Evolutionary conservation across 1,140 invertebrate genomes (phyloP), one percentile per base, ranked within the genome.

Genomic region (Mycetomoellerius zeteki): DNA sequence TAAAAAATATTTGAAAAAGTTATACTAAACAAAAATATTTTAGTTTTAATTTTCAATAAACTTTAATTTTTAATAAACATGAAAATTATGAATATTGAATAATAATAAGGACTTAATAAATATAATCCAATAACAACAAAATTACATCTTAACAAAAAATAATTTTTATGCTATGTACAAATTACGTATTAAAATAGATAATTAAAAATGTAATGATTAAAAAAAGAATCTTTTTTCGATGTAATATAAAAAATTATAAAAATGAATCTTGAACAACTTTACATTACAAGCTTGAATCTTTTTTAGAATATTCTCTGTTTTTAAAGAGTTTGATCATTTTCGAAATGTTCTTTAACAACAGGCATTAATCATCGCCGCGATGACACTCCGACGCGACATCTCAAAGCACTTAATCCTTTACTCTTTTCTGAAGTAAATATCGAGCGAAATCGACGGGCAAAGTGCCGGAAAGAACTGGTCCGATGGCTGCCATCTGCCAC

Each of bases 401-500:
- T 5, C 56, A 60, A 14, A 67, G 50, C 58, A 73, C 81, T 71
- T 89, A 88, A 90, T 77, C 71, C 14, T 30, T 81, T 33, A 86
- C 77, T 80, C 71, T 67, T 77, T 81, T 64, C 30, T 75, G 58
- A 73, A 78, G 81, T 90, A 86, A 90, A 81, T 71, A 84, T 82
- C 60, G 78, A 58, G 37, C 84, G 77, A 88, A 87, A 91, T 73
- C 60, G 56, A 56, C 72, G 80, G 77, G 69, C 69, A 86, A 91
- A 91, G 89, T 89, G 85, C 91, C 85, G 90, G 90, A 92, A 92
- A 88, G 89, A 91, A 92, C 92, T 91, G 86, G 92, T 91, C 87
- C 75, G 87, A 89, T 91, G 92, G 85, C 91, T 93, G 92, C 90
- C 92, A 93, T 92, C 92, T 93, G 92, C 92, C 92, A 88, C 92